Base-by-base conservation (phyloP, 2,888 invertebrate genomes). In the Coleophora deauratella region DNA sequence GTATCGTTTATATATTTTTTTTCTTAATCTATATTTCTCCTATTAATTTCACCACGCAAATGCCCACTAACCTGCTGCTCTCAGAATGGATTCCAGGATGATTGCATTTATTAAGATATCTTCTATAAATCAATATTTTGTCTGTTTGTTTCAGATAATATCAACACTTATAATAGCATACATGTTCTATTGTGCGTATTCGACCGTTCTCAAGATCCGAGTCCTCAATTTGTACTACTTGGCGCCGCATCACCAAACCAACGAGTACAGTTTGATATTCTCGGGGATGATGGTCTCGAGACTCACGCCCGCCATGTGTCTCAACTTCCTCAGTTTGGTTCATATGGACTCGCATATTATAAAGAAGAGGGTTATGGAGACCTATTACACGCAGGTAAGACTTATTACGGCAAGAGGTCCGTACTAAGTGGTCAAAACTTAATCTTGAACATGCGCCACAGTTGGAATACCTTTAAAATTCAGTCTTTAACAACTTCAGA, bases 231-330 rank as follows among this genome's bases (percentile, higher is more conserved):
- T 98, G 53, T 99, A 99, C 84, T 98, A 99, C 72, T 82, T 99
- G 54, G 98, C 99, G 3, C 95, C 98, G 0, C 94, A 98, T 71
- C 99, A 99, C 74, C 97, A 97, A 81, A 99, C 99, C 7, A 98
- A 99, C 70, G 99, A 99, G 69, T 98, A 99, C 86, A 98, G 97
- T 71, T 90, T 99, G 47, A 96, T 99, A 65, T 98, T 99, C 86
- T 96, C 97, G 55, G 99, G 99, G 42, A 98, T 99, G 99, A 90
- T 98, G 89, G 88, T 97, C 32, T 99, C 98, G 68, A 92, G 99
- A 1, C 88, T 99, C 40, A 99, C 99, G 0, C 98, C 99, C 0
- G 99, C 99, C 2, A 92, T 99, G 88, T 99, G 99, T 77, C 90
- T 99, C 36, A 99, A 99, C 82, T 99, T 99, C 72, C 88, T 99